Conservation (phyloP, 2,113 vertebrate species). For the Alectura lathami region DNA sequence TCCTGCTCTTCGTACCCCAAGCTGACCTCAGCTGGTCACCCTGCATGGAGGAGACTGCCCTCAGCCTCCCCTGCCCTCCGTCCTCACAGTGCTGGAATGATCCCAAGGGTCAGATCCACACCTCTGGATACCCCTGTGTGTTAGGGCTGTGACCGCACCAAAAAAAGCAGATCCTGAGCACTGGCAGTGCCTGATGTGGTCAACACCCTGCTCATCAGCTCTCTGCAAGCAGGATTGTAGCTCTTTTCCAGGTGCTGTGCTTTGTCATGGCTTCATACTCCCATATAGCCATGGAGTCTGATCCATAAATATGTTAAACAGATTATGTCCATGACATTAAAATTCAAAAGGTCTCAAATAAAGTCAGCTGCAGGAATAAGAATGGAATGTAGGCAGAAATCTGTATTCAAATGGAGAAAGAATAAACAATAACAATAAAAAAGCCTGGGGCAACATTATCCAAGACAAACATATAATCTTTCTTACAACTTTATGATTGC, state of each 20-base stretch:
- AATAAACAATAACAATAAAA: background rate
- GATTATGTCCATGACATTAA: background rate
- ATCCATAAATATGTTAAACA: fast-evolving
- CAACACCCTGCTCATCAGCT: background rate
- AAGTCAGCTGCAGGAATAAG: background rate
- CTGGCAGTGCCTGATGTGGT: background rate
- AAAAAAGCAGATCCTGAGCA: background rate
- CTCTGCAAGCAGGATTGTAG: background rate
- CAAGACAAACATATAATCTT: background rate
- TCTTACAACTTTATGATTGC: background rate
- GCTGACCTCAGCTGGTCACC: background rate
- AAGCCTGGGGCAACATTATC: background rate
- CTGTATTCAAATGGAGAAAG: background rate
- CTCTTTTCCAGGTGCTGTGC: background rate
- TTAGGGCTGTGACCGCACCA: background rate
- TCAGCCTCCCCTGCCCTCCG: background rate
- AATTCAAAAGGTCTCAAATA: background rate
- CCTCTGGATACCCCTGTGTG: background rate
- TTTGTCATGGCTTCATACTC: background rate
- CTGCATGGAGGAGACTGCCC: background rate
- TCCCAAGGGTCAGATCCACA: background rate
- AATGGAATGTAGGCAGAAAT: background rate
- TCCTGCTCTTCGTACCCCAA: background rate
- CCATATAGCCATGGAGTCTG: background rate
- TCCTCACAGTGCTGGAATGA: background rate